Conservation (phyloP, 2,888 invertebrate genomes). For the Rhingia rostrata region DNA sequence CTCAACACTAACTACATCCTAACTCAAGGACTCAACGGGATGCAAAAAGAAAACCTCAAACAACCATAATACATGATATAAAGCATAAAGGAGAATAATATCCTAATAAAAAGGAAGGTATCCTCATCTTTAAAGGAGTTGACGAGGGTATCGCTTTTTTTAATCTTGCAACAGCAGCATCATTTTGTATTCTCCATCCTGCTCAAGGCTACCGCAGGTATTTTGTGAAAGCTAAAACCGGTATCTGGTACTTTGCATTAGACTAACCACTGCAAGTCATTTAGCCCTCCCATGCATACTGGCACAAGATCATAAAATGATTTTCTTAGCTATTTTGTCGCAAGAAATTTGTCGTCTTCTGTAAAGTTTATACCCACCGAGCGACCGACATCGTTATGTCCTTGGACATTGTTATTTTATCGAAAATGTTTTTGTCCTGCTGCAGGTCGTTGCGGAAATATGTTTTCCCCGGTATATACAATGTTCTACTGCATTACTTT, state of each 20-base stretch:
- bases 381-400: constrained; percentile 21
- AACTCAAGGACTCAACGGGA: constrained; percentile 70
- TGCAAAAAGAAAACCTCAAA: constrained; percentile 52
- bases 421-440: constrained; percentile 55
- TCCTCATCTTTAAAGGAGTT: not conserved
- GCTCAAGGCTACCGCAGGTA: constrained; percentile 69
- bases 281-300: constrained; percentile 43
- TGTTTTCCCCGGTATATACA: constrained; percentile 16
- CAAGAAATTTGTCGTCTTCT: constrained; percentile 64
- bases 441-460: constrained; percentile 41
- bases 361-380: constrained; percentile 44
- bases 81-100: constrained; percentile 63
- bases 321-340: constrained; percentile 65
- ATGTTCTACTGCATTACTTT: constrained; percentile 55
- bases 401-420: constrained; percentile 68
- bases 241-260: constrained; percentile 64
- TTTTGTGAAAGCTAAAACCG: constrained; percentile 67
- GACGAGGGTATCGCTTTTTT: not conserved
- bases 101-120: constrained; percentile 27
- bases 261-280: constrained; percentile 68
- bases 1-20: constrained; percentile 57
- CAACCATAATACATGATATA: constrained; percentile 57
- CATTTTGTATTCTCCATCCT: constrained; percentile 19
- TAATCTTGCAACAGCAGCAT: constrained; percentile 20
- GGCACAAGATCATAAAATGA: constrained; percentile 60